These are phyloP conservation scores for Pachyseris speciosa DNA, from an alignment of 64 coral and sea anemone species.

Conservation along the genomic window DNA sequence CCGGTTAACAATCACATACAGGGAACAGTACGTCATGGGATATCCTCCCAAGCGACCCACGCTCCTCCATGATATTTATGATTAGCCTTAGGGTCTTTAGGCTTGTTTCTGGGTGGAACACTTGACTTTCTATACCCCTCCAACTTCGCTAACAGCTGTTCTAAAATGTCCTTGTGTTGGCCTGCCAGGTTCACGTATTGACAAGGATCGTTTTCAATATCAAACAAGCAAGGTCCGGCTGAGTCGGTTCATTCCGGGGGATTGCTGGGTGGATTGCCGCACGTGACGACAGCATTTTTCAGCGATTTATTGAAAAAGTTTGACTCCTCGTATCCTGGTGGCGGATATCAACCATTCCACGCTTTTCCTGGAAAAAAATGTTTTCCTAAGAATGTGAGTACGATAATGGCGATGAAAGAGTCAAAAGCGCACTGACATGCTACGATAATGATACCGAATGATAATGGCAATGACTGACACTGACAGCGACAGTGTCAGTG, in stretches of 20 bases:
- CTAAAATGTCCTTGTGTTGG: not conserved
- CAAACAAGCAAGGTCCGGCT: not conserved
- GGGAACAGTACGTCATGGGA: too few relatives aligned
- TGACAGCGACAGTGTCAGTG: too few relatives aligned
- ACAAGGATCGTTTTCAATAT: conserved; percentile 13
- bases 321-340: not conserved
- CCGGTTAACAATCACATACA: too few relatives aligned
- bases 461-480: too few relatives aligned
- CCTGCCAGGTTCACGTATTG: conserved; percentile 1
- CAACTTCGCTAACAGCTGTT: not conserved
- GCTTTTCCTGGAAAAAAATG: not conserved
- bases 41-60: not conserved
- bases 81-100: not conserved
- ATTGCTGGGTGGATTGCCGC: not conserved
- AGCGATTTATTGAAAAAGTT: not conserved
- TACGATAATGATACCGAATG: too few relatives aligned
- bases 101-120: not conserved
- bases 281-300: conserved; percentile 5
- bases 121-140: not conserved
- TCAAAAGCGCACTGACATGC: too few relatives aligned
- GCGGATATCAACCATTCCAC: conserved; percentile 16
- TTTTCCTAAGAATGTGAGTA: not conserved
- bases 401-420: too few relatives aligned
- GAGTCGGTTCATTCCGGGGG: not conserved
- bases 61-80: not conserved